These are phyloP conservation scores for Drosophila miranda DNA, from an alignment of 1,140 invertebrate genomes.

Conservation along the genomic window DNA sequence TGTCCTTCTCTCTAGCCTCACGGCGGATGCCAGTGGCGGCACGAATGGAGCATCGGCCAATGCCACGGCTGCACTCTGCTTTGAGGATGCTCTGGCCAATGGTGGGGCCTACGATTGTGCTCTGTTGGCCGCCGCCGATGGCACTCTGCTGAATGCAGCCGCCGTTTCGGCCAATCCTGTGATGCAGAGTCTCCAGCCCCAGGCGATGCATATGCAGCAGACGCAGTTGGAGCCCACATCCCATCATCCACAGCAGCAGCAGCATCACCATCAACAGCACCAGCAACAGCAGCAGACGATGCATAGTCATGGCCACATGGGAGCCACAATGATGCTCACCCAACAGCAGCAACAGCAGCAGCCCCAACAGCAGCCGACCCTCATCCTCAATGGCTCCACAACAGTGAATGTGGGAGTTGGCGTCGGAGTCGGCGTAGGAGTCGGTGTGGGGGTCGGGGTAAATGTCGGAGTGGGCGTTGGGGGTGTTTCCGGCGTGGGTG, in stretches of 20 bases:
- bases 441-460: conserved; percentile 28
- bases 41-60: conserved; percentile 15
- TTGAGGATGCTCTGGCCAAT: conserved; percentile 57
- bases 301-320: conserved; percentile 58
- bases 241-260: conserved; percentile 52
- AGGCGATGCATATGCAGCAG: conserved; percentile 62
- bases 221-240: conserved; percentile 44
- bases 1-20: conserved; percentile 54
- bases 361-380: conserved; percentile 48
- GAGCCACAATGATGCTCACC: conserved; percentile 53
- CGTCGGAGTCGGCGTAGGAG: conserved; percentile 22
- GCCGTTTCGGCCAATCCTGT: conserved; percentile 39
- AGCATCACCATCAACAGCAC: conserved; percentile 32
- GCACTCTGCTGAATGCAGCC: conserved; percentile 51
- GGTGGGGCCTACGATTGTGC: conserved; percentile 68
- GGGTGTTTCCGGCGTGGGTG: conserved; percentile 5
- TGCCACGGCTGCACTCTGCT: conserved; percentile 43
- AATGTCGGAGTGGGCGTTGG: conserved; percentile 23
- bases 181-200: conserved; percentile 54
- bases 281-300: conserved; percentile 44
- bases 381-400: conserved; percentile 62
- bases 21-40: conserved; percentile 23
- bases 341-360: conserved; percentile 38
- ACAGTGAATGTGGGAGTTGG: conserved; percentile 37
- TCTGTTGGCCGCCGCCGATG: conserved; percentile 58